Evolutionary conservation across 2,113 vertebrate species (phyloP).

Genomic region (Apeltes quadracus): DNA sequence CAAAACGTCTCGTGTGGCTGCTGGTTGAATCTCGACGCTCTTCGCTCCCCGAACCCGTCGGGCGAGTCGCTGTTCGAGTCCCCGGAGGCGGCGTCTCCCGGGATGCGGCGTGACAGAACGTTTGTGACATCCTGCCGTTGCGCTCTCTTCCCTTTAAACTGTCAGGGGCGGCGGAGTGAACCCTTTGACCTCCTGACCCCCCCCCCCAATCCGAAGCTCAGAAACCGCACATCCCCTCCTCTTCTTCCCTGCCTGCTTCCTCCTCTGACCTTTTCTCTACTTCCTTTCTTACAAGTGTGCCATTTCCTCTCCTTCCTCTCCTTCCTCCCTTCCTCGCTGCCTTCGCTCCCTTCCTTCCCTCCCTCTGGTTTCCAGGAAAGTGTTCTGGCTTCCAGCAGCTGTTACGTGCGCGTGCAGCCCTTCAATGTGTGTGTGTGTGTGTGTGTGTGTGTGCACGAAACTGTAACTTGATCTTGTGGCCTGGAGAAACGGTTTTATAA

Average conservation of each 20-base stretch:
- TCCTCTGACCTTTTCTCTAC: not conserved
- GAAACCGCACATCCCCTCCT: not conserved
- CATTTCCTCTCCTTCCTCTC: not conserved
- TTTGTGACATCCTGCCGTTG: constrained; percentile 34
- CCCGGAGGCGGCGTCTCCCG: not conserved
- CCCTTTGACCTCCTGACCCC: constrained; percentile 31
- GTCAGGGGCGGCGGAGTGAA: constrained; percentile 24
- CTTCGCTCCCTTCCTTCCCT: not conserved
- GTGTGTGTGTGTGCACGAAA: not conserved
- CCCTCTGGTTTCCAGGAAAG: constrained; percentile 29
- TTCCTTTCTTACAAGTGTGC: not conserved
- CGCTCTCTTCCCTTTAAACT: constrained; percentile 26
- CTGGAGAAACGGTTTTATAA: constrained; percentile 45
- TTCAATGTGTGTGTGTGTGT: constrained; percentile 2
- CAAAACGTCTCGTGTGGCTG: no score
- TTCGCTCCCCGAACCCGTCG: no score
- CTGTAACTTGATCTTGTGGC: constrained; percentile 49
- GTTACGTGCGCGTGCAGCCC: not conserved
- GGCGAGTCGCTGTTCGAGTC: no score
- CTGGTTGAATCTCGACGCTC: no score
- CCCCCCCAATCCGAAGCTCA: not conserved
- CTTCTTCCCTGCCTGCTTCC: not conserved
- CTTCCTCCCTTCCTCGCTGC: not conserved
- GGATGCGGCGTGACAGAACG: not conserved
- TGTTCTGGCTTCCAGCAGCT: constrained; percentile 49